Evolutionary conservation across 2,113 vertebrate genomes (phyloP), one percentile per base, ranked within the genome.

Genomic region (Natator depressus): DNA sequence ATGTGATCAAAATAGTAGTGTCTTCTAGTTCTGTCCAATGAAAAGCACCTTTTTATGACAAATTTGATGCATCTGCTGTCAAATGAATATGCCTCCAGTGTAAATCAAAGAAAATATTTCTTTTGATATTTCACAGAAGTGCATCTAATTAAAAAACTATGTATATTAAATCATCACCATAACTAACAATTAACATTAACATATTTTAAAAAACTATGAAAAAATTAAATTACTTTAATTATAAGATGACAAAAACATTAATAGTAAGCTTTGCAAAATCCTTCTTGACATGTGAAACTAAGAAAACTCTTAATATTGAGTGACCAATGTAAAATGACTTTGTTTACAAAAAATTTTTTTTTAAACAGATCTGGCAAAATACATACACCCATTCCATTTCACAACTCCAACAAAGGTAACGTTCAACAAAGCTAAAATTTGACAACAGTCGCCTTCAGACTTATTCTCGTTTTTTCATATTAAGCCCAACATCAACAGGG

Each of bases 41-140:
- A 98, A 98, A 98, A 98, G 98, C 98, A 98, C 98, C 98, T 98
- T 98, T 98, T 95, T 97, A 95, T 97, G 98, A 97, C 96, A 98
- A 98, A 97, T 97, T 95, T 97, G 98, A 98, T 98, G 97, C 98
- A 98, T 98, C 98, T 98, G 98, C 98, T 98, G 98, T 97, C 97
- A 97, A 98, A 98, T 96, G 97, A 98, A 97, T 98, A 98, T 98
- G 98, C 98, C 98, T 98, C 98, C 98, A 98, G 98, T 98, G 98
- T 99, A 98, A 98, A 98, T 98, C 98, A 98, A 98, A 98, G 97
- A 98, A 98, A 98, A 97, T 87, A 98, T 96, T 98, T 98, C 98
- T 98, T 98, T 98, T 98, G 97, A 98, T 98, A 98, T 98, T 98
- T 98, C 98, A 98, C 98, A 98, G 98, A 98, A 98, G 98, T 98